These are phyloP conservation scores for Phragmatobia fuliginosa DNA, from an alignment of 2,888 invertebrate genomes.

Conservation along the genomic window DNA sequence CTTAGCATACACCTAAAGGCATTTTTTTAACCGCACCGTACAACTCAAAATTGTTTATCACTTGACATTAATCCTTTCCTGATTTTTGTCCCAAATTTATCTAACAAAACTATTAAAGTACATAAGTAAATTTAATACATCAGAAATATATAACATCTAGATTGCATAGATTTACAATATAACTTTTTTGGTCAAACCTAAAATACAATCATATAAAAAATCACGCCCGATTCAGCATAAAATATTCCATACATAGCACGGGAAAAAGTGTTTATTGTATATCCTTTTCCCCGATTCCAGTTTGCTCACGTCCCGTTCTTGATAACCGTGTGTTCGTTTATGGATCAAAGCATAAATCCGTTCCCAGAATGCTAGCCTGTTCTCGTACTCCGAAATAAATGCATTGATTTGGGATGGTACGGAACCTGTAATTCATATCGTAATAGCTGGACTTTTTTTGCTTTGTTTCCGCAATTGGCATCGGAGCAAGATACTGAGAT, in stretches of 20 bases:
- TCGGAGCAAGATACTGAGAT: background rate
- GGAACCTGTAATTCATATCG: constrained; percentile 70
- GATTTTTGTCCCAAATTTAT: background rate
- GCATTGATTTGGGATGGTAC: constrained; percentile 73
- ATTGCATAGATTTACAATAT: constrained; percentile 2
- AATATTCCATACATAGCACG: constrained; percentile 36
- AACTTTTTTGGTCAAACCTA: background rate
- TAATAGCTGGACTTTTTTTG: constrained; percentile 59
- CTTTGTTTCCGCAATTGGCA: constrained; percentile 46
- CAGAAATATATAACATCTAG: constrained; percentile 18
- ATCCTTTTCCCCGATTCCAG: constrained; percentile 43
- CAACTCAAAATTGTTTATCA: too few relatives aligned
- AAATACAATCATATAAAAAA: constrained; percentile 15
- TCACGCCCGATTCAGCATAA: constrained; percentile 16
- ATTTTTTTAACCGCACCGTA: background rate
- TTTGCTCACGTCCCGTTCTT: constrained; percentile 49
- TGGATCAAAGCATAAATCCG: constrained; percentile 77
- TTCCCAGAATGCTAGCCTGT: constrained; percentile 68
- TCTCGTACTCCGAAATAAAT: constrained; percentile 64
- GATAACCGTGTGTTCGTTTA: constrained; percentile 60
- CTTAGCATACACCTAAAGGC: too few relatives aligned
- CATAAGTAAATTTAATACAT: background rate
- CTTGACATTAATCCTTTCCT: background rate
- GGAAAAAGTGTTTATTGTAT: constrained; percentile 52
- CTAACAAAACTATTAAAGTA: background rate